Base-by-base conservation (phyloP, 2,888 invertebrate genomes). In the Coronaproctus castanopsis region DNA sequence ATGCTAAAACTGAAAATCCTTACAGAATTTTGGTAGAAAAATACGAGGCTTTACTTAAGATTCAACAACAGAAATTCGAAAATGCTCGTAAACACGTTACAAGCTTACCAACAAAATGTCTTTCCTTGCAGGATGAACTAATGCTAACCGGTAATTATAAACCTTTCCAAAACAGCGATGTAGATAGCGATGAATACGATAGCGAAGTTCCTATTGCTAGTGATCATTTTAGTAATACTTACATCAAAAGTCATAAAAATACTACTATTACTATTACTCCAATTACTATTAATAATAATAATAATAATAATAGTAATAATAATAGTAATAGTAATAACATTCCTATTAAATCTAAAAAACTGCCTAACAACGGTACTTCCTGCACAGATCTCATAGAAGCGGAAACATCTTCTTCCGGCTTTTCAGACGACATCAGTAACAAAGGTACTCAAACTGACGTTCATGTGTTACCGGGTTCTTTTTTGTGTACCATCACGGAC, bases 321-420 rank as follows among this genome's bases (percentile, higher is more conserved):
- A 81, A 0, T 87, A 87, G 70, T 87, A 87, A 36, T 36, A 5
- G 14, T 8, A 36, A 36, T 36, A 8, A 5, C 36, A 14, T 14
- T 5, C 36, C 36, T 14, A 5, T 5, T 36, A 8, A 5, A 5
- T 5, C 8, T 5, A 36, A 36, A 36, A 36, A 36, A 8, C 68
- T 87, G 87, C 1, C 87, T 87, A n/a, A n/a, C n/a, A n/a, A n/a
- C n/a, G n/a, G n/a, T n/a, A n/a, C n/a, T n/a, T n/a, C n/a, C n/a
- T n/a, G n/a, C n/a, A 14, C 14, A 14, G 36, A 36, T 36, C 14
- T 36, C 36, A 5, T 36, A 14, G 36, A 36, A 71, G 83, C 87
- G 1, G 88, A 87, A 70, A 87, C 88, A 0, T 84, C 84, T 21
- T 87, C 87, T 19, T 87, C 87, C 0, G 87, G 85, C 10, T 88